Evolutionary conservation across 2,888 invertebrate species (phyloP), one percentile per base, ranked within the genome.

Genomic region (Muscina levida): DNA sequence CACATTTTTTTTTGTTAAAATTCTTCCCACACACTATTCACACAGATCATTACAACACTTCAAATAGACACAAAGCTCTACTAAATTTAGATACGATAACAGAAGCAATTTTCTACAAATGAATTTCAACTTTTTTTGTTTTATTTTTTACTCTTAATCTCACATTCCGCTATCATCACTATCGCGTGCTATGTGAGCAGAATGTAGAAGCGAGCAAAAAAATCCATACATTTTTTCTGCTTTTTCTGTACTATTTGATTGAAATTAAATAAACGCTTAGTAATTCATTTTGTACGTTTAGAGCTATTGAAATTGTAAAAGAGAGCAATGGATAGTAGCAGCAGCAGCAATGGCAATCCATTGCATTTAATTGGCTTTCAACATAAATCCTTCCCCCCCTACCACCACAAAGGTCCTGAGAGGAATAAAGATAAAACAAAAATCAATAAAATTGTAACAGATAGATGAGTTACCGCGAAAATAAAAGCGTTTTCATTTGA

Each of bases 251-350:
- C 19, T 62, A 42, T 62, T 62, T 42, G 62, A 42, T 42, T 62
- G 62, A 42, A 62, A 62, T 62, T 62, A 62, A 62, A 62, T 62
- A 62, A 62, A 62, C 62, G 62, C 62, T 62, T 62, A 62, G 42
- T 62, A 62, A 62, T 62, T 62, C 39, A 42, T 62, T 62, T 62
- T 62, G 22, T 42, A 22, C 19, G 2, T 19, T 39, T n/a, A 15
- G 0, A 26, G 42, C 42, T 62, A 62, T 62, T 42, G 26, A 42
- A 39, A 62, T 62, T 62, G 39, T 22, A 24, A 24, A 13, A 13
- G 62, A 11, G 51, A 62, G 42, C 13, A 62, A 39, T 8, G 8
- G 31, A 8, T 8, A 31, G 31, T 5, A 31, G 31, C 31, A 31
- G 8, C 8, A 8, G 31, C 3, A 31, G 31, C 8, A 31, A 8